Evolutionary conservation across 1,140 invertebrate species (phyloP).

Genomic region (Caenorhabditis elegans): DNA sequence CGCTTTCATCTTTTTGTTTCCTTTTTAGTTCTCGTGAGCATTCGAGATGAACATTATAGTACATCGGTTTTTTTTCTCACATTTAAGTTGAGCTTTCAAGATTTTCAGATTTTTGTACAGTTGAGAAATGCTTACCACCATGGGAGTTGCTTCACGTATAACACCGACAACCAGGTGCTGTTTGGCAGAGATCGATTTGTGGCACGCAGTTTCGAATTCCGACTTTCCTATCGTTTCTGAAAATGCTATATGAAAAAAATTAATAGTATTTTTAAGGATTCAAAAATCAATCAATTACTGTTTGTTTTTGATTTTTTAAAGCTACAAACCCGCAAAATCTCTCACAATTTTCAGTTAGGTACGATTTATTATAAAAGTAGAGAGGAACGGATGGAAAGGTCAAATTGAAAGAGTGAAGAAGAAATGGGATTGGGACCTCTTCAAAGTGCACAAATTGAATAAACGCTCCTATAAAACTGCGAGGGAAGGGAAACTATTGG

Average conservation of each 20-base stretch:
- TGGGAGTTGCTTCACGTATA: slow-evolving; percentile 48
- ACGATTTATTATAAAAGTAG: neutral
- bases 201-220: neutral
- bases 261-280: too few relatives aligned
- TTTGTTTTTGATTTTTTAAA: too few relatives aligned
- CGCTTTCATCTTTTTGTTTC: neutral
- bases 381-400: slow-evolving; percentile 3
- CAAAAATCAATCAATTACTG: too few relatives aligned
- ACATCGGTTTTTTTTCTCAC: neutral
- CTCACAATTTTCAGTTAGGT: too few relatives aligned
- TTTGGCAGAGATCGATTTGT: neutral
- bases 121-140: slow-evolving; percentile 54
- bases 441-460: slow-evolving; percentile 30
- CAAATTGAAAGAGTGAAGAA: neutral
- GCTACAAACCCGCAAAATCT: too few relatives aligned
- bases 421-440: neutral
- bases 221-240: slow-evolving; percentile 7
- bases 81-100: neutral
- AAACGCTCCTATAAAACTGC: neutral
- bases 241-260: neutral
- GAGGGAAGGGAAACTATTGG: neutral
- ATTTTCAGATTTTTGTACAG: too few relatives aligned
- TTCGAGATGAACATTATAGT: too few relatives aligned
- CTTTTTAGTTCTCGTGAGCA: too few relatives aligned
- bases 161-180: slow-evolving; percentile 53